A percentile compares a stretch with the other conserved stretches of the same genome.
These are phyloP conservation scores for Nemotelus nigrinus DNA, from an alignment of 2,888 invertebrate genomes.

Conservation along the genomic window DNA sequence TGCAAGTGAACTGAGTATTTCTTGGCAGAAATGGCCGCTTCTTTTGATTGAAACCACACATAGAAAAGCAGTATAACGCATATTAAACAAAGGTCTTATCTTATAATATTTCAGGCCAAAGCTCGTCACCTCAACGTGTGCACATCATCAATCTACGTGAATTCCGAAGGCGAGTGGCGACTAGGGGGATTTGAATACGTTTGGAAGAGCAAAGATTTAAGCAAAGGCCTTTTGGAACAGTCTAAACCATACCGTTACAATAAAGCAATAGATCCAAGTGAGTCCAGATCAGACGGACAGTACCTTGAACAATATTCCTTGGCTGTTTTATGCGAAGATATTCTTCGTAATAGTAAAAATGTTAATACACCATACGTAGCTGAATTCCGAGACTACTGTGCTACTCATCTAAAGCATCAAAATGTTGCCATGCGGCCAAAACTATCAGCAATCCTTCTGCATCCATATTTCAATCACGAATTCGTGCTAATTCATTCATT, in stretches of 20 bases:
- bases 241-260: slow-evolving; percentile 76
- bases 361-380: slow-evolving; percentile 74
- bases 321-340: slow-evolving; percentile 78
- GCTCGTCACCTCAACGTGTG: slow-evolving; percentile 88
- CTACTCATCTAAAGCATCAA: slow-evolving; percentile 73
- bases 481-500: slow-evolving; percentile 86
- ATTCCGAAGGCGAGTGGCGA: slow-evolving; percentile 87
- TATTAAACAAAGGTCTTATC: too few relatives aligned
- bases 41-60: too few relatives aligned
- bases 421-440: slow-evolving; percentile 74
- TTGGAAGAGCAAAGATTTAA: slow-evolving; percentile 75
- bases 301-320: slow-evolving; percentile 80
- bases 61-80: too few relatives aligned
- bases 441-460: slow-evolving; percentile 73
- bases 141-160: slow-evolving; percentile 81
- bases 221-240: slow-evolving; percentile 73
- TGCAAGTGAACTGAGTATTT: background rate
- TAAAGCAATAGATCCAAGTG: slow-evolving; percentile 77
- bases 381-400: slow-evolving; percentile 78
- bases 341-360: slow-evolving; percentile 66
- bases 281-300: slow-evolving; percentile 66
- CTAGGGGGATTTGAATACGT: slow-evolving; percentile 86
- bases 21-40: too few relatives aligned
- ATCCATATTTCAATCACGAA: slow-evolving; percentile 85
- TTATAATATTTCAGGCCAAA: slow-evolving; percentile 67